Base-by-base conservation (phyloP, 2,888 invertebrate species). In the Brenthis ino region DNA sequence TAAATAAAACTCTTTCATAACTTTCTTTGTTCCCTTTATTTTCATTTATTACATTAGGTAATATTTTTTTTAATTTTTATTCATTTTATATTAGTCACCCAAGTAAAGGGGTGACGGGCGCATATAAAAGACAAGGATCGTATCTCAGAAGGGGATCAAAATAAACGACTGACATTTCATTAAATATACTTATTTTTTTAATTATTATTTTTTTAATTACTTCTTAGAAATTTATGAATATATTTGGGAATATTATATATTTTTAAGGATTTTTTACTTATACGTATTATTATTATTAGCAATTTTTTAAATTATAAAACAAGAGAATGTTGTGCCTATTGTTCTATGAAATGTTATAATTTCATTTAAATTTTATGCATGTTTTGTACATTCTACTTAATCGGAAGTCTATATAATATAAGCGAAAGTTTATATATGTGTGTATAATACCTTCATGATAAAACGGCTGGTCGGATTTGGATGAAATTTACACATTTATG, bases 141-240 rank as follows among this genome's bases (percentile, higher is more conserved):
- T 67, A 67, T 68, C 68, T 47, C 54, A 47, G 14, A 47, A 64
- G 68, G 68, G 64, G 64, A 68, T 68, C 68, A 28, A 48, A 64
- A 58, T 28, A 51, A 20, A 33, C 12, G n/a, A 16, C 60, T 48
- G 24, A 50, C n/a, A 48, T 50, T 50, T 60, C 33, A 50, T 60
- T 60, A 16, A 60, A 50, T 43, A 43, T 43, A 43, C 37, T 60
- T 33, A 33, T 0, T 24, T 0, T 48, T 48, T 58, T n/a, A n/a
- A n/a, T n/a, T n/a, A n/a, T n/a, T n/a, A n/a, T n/a, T 57, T 33
- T 60, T 50, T 28, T 50, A 50, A 8, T 5, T 50, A 50, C 28
- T 50, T 12, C 48, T 50, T 28, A 16, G 50, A 50, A 33, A 60
- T 58, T 8, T 6, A 47, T 14, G 33, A 33, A 1, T 28, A 12